Evolutionary conservation across 2,888 invertebrate genomes (phyloP).

Genomic region (Phymatocera aterrima): DNA sequence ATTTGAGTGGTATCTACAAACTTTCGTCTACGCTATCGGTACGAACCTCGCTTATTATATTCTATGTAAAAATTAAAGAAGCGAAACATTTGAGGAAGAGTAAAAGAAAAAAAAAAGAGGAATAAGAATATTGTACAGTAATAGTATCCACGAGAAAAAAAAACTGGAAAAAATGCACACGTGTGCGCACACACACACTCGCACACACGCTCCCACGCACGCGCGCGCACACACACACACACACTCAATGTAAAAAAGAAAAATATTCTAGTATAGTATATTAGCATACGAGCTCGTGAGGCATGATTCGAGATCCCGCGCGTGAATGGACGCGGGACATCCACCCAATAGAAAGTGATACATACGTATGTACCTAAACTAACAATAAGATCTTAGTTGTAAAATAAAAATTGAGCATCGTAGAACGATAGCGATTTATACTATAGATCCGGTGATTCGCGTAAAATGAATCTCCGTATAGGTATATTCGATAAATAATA

Average conservation of each 20-base stretch:
- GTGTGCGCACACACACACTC: not conserved
- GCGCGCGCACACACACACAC: no score
- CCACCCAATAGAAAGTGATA: not conserved
- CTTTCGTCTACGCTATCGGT: not conserved
- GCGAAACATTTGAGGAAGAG: not conserved
- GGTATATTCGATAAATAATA: not conserved
- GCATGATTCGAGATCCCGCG: no score
- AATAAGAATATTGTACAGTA: no score
- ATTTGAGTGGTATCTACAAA: constrained; percentile 31
- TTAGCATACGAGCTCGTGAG: not conserved
- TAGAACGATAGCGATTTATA: not conserved
- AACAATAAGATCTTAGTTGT: not conserved
- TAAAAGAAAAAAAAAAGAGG: not conserved
- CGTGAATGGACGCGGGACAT: no score
- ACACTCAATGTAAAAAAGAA: no score
- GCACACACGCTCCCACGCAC: no score
- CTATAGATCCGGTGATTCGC: not conserved
- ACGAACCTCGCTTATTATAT: not conserved
- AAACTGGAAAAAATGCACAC: not conserved
- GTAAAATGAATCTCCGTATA: not conserved
- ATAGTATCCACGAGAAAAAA: no score
- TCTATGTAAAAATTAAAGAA: not conserved
- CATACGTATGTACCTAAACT: not conserved
- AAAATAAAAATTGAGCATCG: constrained; percentile 8
- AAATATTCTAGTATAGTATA: not conserved